These are phyloP conservation scores for Labroides dimidiatus DNA, from an alignment of 2,797 vertebrate genomes.

Conservation along the genomic window DNA sequence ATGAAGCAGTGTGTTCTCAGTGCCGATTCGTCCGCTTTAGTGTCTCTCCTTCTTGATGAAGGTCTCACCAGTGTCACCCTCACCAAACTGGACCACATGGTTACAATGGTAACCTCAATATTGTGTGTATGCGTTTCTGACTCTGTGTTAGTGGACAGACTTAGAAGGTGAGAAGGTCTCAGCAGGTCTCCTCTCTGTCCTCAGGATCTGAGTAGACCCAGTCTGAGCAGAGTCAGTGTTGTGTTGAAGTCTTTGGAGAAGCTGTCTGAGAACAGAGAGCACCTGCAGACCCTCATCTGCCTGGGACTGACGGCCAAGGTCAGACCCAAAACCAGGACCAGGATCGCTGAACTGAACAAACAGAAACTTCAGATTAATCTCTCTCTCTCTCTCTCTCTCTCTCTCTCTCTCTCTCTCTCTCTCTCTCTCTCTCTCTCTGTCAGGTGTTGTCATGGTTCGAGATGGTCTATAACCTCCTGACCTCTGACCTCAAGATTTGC, in stretches of 20 bases:
- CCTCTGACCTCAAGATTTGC: conserved; percentile 43
- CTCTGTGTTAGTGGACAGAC: too few species aligned
- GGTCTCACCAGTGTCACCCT: conserved; percentile 44
- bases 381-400: neutral
- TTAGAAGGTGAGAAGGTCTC: neutral
- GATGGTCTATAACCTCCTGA: conserved; percentile 33
- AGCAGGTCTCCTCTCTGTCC: neutral
- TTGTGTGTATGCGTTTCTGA: neutral
- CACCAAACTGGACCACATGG: conserved; percentile 51
- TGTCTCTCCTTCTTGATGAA: conserved; percentile 37
- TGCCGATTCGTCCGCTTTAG: conserved; percentile 27
- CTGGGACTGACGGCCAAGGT: conserved; percentile 40
- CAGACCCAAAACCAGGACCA: neutral
- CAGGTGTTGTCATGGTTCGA: conserved; percentile 69
- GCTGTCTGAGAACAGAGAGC: conserved; percentile 27
- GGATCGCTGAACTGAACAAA: neutral
- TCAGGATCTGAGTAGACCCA: conserved; percentile 36
- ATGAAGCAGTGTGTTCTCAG: conserved; percentile 46
- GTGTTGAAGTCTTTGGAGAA: conserved; percentile 53
- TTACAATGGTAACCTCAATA: conserved; percentile 57
- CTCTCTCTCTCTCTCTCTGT: neutral
- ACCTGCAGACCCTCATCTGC: conserved; percentile 29
- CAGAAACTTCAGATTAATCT: too few species aligned
- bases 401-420: neutral
- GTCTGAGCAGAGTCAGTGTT: conserved; percentile 30